Conservation (phyloP, 1,140 invertebrate species). For the Adelges cooleyi region DNA sequence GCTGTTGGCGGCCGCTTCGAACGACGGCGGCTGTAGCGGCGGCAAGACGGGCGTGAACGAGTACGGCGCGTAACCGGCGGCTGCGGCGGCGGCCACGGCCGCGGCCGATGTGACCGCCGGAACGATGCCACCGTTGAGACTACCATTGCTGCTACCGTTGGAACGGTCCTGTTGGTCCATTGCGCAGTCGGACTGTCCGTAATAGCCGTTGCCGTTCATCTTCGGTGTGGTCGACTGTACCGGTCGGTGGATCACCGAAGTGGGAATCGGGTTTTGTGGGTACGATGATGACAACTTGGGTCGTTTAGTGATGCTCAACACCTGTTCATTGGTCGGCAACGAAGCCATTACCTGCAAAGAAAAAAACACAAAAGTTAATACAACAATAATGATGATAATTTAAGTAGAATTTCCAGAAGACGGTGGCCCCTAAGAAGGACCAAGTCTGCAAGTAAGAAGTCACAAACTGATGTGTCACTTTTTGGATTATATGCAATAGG, state of each 20-base stretch:
- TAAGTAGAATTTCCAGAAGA: too few relatives aligned
- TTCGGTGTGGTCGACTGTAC: conserved; percentile 36
- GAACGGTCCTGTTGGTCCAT: conserved; percentile 32
- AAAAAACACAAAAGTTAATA: too few relatives aligned
- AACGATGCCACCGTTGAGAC: conserved; percentile 39
- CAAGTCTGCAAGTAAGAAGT: too few relatives aligned
- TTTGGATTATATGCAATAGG: too few relatives aligned
- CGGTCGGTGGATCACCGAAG: conserved; percentile 54
- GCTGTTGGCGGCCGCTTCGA: conserved; percentile 34
- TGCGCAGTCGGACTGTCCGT: conserved; percentile 39
- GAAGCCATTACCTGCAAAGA: conserved; percentile 56
- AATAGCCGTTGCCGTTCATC: conserved; percentile 28
- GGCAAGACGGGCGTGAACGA: conserved; percentile 34
- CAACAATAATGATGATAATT: too few relatives aligned
- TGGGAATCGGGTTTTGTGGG: conserved; percentile 43
- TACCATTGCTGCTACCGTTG: conserved; percentile 37
- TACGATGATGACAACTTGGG: conserved; percentile 48
- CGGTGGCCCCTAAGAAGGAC: too few relatives aligned
- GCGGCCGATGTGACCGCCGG: conserved; percentile 43
- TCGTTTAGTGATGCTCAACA: conserved; percentile 66
- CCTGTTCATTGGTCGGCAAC: conserved; percentile 67
- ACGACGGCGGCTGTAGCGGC: conserved; percentile 34
- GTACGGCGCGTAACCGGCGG: conserved; percentile 32
- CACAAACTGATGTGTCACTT: too few relatives aligned
- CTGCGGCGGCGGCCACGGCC: conserved; percentile 40